Percentiles rank a stretch among this genome's conserved stretches.
Conservation (phyloP, 2,797 vertebrate species). For the Acanthurus leucopareius region DNA sequence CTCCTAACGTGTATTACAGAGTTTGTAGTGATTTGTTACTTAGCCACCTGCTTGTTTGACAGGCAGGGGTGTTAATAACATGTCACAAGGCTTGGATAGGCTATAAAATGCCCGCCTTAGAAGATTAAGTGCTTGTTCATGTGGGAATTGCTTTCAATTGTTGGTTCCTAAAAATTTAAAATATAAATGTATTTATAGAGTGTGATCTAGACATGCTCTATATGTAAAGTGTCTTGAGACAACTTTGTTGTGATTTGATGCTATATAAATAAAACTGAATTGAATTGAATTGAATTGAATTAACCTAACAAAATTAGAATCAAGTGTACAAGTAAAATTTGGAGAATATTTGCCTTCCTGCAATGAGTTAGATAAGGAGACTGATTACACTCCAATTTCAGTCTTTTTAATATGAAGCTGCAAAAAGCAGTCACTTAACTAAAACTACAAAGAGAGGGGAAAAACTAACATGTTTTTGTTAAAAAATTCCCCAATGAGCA, state of each 20-base stretch:
- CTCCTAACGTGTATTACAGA: constrained; percentile 40
- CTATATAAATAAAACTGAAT: no score
- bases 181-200: no score
- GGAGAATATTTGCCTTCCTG: not conserved
- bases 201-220: no score
- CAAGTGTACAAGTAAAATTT: not conserved
- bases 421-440: not conserved
- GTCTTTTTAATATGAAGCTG: not conserved
- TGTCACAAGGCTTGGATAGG: not conserved
- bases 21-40: constrained; percentile 47
- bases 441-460: not conserved
- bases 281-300: no score
- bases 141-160: no score
- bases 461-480: no score
- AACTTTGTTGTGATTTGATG: no score
- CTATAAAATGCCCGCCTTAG: constrained; percentile 14
- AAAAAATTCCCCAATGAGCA: not conserved
- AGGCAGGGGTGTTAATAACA: constrained; percentile 37
- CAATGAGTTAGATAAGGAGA: not conserved
- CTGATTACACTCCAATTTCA: not conserved
- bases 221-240: no score
- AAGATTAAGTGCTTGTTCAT: no score
- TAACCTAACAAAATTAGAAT: not conserved
- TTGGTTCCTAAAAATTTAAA: no score
- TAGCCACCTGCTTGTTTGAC: constrained; percentile 34